Conservation (phyloP, 2,113 vertebrate species). For the Aptenodytes forsteri region DNA sequence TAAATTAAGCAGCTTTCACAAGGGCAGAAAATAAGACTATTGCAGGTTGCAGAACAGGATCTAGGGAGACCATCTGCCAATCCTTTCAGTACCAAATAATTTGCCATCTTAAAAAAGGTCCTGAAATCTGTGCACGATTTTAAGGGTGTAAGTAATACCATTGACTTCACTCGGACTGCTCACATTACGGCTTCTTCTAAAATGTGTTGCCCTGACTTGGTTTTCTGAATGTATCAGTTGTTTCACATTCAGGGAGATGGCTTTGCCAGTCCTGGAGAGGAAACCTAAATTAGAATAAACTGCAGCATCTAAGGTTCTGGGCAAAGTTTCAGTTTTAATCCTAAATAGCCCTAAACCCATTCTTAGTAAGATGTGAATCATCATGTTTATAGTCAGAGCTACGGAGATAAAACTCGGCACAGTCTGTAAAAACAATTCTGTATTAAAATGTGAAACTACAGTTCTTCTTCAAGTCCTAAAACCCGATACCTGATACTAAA, state of each 20-base stretch:
- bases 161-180: neutral
- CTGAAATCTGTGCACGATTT: neutral
- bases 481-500: neutral
- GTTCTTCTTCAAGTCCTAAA: constrained; percentile 23
- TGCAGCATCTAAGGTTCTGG: neutral
- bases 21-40: neutral
- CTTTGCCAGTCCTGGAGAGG: neutral
- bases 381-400: constrained; percentile 38
- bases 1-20: neutral
- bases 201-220: neutral
- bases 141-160: neutral
- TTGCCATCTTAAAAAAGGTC: neutral
- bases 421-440: constrained; percentile 31
- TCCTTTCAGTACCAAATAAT: neutral
- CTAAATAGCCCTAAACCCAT: constrained; percentile 13
- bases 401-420: neutral
- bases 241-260: neutral
- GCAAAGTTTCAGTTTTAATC: constrained; percentile 32
- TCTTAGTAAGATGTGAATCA: constrained; percentile 25
- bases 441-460: constrained; percentile 10
- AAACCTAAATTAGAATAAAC: neutral
- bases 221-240: neutral
- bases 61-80: neutral
- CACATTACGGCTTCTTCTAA: neutral
- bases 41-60: neutral